Conservation (phyloP, 2,888 invertebrate genomes). For the Eupelmus urozonus region DNA sequence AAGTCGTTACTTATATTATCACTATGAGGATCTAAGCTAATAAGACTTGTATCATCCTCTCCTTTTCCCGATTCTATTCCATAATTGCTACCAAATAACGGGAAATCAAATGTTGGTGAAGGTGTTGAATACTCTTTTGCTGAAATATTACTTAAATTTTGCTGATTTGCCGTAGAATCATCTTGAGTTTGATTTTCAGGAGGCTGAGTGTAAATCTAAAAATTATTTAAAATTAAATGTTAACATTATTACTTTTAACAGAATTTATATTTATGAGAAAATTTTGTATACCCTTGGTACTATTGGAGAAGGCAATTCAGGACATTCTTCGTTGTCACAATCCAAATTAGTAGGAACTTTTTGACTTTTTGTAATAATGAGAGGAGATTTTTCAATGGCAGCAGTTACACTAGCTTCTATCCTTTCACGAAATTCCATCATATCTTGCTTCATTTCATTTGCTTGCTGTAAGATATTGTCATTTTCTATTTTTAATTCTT, state of each 20-base stretch:
- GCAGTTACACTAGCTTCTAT: conserved; percentile 85
- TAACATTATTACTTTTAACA: no score
- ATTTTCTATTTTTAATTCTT: conserved; percentile 83
- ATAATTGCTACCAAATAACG: conserved; percentile 72
- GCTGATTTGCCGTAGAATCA: conserved; percentile 61
- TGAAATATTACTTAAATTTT: conserved; percentile 65
- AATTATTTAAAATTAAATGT: conserved; percentile 18
- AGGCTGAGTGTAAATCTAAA: conserved; percentile 67
- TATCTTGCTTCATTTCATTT: conserved; percentile 83
- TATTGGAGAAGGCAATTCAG: conserved; percentile 79
- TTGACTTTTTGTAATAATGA: conserved; percentile 82
- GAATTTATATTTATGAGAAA: neutral
- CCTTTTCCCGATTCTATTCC: conserved; percentile 71
- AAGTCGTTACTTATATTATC: conserved; percentile 68
- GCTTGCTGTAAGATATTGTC: conserved; percentile 82
- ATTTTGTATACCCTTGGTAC: conserved; percentile 77
- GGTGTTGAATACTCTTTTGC: conserved; percentile 73
- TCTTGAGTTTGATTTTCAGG: conserved; percentile 58
- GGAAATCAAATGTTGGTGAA: conserved; percentile 75
- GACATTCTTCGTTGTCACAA: conserved; percentile 78
- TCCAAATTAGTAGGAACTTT: conserved; percentile 83
- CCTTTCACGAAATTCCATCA: conserved; percentile 86
- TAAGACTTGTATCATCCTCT: conserved; percentile 74
- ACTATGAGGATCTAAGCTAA: conserved; percentile 73
- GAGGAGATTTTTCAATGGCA: conserved; percentile 86